Percentiles rank a stretch among this genome's conserved stretches.
Conservation (phyloP, 2,797 vertebrate species). For the Gambelia wislizenii region DNA sequence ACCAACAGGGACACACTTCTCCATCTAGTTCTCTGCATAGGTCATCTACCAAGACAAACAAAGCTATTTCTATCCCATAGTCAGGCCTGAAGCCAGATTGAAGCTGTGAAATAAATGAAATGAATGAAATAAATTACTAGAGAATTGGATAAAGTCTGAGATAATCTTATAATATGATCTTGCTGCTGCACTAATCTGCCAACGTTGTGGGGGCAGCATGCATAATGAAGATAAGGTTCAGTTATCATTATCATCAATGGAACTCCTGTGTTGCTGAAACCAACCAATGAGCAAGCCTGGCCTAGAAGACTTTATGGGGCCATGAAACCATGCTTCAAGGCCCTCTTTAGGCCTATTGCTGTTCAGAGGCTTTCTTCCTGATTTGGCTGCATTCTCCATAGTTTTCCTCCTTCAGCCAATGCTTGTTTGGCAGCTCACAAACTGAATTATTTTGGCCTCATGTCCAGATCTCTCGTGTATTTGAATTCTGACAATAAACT, state of each 20-base stretch:
- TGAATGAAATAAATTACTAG: too few relatives aligned
- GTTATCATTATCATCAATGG: not conserved
- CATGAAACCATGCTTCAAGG: too few relatives aligned
- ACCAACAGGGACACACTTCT: too few relatives aligned
- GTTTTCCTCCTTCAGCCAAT: not conserved
- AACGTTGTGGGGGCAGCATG: too few relatives aligned
- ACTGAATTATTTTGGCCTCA: not conserved
- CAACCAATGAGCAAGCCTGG: not conserved
- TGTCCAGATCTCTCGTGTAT: not conserved
- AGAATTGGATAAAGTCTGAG: not conserved
- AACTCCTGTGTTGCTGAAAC: not conserved
- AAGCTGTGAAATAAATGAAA: too few relatives aligned
- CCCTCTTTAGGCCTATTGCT: not conserved
- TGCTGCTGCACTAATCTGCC: not conserved
- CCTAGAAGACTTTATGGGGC: not conserved
- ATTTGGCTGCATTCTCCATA: not conserved
- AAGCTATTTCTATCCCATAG: too few relatives aligned
- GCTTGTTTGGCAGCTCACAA: too few relatives aligned
- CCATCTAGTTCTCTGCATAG: too few relatives aligned
- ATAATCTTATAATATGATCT: not conserved
- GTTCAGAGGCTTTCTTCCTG: not conserved
- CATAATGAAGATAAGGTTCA: not conserved
- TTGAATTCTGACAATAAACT: not conserved
- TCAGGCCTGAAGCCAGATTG: too few relatives aligned
- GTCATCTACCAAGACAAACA: too few relatives aligned